Conservation (phyloP, 2,888 invertebrate species). For the Drosophila percnosoma region DNA sequence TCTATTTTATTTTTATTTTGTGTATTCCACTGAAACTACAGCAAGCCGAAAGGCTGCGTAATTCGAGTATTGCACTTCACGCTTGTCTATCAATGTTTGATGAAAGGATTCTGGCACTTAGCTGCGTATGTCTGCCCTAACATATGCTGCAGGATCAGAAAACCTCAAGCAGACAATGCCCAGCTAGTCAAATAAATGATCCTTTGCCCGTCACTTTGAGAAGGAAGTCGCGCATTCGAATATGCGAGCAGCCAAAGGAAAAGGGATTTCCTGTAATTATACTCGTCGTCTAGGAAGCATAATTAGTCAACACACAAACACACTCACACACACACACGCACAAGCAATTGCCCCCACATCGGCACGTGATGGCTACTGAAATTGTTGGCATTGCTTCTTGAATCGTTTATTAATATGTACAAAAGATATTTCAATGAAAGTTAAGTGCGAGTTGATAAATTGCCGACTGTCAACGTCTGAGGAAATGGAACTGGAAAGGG, state of each 20-base stretch:
- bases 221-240: constrained; percentile 56
- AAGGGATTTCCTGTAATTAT: constrained; percentile 79
- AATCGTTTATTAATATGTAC: constrained; percentile 58
- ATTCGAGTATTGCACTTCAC: constrained; percentile 70
- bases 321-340: neutral
- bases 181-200: constrained; percentile 45
- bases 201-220: constrained; percentile 52
- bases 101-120: constrained; percentile 69
- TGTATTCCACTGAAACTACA: constrained; percentile 25
- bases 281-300: constrained; percentile 36
- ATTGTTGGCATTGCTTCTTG: constrained; percentile 39
- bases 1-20: neutral
- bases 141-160: constrained; percentile 54
- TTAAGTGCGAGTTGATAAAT: constrained; percentile 58
- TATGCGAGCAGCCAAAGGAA: constrained; percentile 47
- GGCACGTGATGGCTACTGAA: constrained; percentile 54
- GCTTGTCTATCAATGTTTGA: constrained; percentile 50
- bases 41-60: constrained; percentile 52
- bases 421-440: constrained; percentile 39
- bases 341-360: neutral
- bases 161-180: constrained; percentile 16
- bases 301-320: constrained; percentile 57
- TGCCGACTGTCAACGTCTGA: constrained; percentile 13
- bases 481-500: constrained; percentile 7
- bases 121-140: constrained; percentile 14